Percentiles rank a stretch among this genome's conserved stretches.
phyloP scores from a whole-genome alignment of 2,797 vertebrate species.

The Gymnothorax javanicus region DNA sequence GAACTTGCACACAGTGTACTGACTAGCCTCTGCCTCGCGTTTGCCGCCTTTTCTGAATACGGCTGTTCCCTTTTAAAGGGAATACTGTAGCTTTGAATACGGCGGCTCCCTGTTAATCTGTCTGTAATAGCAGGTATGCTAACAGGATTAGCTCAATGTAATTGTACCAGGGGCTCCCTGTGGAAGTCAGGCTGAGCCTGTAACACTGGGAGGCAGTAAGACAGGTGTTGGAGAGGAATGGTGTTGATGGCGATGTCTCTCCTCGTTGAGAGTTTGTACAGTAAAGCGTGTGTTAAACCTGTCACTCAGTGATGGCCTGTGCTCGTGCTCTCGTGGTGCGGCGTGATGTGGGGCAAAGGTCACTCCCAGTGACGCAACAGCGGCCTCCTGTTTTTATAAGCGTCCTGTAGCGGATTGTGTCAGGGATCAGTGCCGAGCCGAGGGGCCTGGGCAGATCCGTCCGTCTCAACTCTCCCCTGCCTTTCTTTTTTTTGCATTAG shows the following conservation, averaged over 20 bases:
- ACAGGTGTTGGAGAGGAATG: background rate
- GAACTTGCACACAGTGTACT: conserved; percentile 50
- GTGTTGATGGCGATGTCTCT: conserved; percentile 41
- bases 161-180: conserved; percentile 54
- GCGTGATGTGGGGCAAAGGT: background rate
- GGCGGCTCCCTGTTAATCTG: background rate
- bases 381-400: background rate
- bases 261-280: conserved; percentile 55
- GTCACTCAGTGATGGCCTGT: conserved; percentile 46
- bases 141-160: conserved; percentile 61
- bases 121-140: conserved; percentile 54
- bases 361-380: background rate
- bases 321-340: conserved; percentile 28
- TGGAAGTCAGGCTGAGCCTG: conserved; percentile 49
- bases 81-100: conserved; percentile 46
- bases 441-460: background rate
- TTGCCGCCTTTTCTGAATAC: conserved; percentile 61
- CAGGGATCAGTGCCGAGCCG: conserved; percentile 25
- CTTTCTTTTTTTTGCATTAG: background rate
- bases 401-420: background rate
- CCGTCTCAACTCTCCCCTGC: background rate
- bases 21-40: conserved; percentile 48
- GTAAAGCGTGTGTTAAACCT: conserved; percentile 42
- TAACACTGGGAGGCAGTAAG: conserved; percentile 43
- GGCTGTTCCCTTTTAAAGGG: conserved; percentile 52